phyloP scores from a whole-genome alignment of 2,113 vertebrate genomes.

The Limnothrissa miodon region DNA sequence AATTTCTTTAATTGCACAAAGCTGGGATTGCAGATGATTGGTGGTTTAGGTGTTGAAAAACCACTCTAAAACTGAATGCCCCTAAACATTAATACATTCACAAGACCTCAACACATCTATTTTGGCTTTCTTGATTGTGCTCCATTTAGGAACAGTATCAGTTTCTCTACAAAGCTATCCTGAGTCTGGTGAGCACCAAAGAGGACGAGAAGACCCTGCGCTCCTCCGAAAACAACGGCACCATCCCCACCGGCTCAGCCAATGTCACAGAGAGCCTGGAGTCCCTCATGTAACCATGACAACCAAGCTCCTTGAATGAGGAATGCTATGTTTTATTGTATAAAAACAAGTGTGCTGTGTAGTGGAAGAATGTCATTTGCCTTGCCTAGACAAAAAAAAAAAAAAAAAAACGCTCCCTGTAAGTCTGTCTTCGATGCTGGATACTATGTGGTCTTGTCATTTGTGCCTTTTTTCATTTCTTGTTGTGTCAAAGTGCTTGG shows the following conservation, averaged over 20 bases:
- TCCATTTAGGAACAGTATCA: constrained; percentile 88
- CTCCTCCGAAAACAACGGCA: constrained; percentile 88
- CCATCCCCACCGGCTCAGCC: constrained; percentile 76
- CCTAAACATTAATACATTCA: neutral
- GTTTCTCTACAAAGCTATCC: constrained; percentile 90
- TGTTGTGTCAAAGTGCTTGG: constrained; percentile 72
- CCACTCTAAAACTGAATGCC: neutral
- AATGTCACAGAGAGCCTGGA: constrained; percentile 88
- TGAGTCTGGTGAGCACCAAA: constrained; percentile 90
- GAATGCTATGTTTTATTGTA: neutral
- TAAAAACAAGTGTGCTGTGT: neutral
- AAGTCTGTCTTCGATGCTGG: constrained; percentile 55
- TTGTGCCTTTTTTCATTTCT: constrained; percentile 86
- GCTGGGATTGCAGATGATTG: too few relatives aligned
- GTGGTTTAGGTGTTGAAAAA: neutral
- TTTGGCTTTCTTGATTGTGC: neutral
- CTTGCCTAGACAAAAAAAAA: constrained; percentile 27
- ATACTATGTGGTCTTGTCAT: constrained; percentile 69
- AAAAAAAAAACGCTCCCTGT: neutral
- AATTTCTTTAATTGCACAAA: too few relatives aligned
- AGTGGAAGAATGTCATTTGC: constrained; percentile 7
- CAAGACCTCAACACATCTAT: constrained; percentile 21
- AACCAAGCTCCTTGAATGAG: constrained; percentile 32
- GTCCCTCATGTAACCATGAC: constrained; percentile 79
- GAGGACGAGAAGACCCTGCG: constrained; percentile 87